Conservation (phyloP, 2,888 invertebrate species). For the Limenitis camilla region DNA sequence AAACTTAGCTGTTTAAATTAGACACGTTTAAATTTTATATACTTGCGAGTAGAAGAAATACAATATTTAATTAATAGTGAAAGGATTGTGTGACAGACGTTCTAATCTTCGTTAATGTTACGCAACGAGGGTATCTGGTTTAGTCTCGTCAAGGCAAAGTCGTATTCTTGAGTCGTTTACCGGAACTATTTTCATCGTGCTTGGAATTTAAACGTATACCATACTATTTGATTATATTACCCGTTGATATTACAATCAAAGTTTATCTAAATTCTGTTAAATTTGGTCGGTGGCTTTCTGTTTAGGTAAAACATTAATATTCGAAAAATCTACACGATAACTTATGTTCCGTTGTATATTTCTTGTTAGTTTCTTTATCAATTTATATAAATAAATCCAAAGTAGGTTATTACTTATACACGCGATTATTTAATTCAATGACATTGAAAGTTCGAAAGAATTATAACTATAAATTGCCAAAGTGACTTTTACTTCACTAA, state of each 20-base stretch:
- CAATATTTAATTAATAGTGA: conserved; percentile 7
- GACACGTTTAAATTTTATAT: neutral
- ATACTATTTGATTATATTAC: neutral
- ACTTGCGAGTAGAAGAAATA: neutral
- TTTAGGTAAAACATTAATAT: no score
- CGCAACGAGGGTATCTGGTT: neutral
- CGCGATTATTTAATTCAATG: neutral
- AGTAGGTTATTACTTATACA: neutral
- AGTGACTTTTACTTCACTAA: conserved; percentile 5
- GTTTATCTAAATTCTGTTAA: no score
- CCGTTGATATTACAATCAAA: no score
- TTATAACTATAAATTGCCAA: neutral
- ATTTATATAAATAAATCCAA: neutral
- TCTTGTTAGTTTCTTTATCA: no score
- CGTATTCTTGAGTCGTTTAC: neutral
- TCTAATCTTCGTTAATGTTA: conserved; percentile 3
- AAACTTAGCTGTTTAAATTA: no score
- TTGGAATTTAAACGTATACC: neutral
- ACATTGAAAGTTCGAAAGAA: conserved; percentile 9
- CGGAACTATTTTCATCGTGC: neutral
- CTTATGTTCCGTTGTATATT: no score
- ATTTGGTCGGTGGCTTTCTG: no score
- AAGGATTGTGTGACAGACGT: conserved; percentile 7
- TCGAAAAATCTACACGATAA: no score
- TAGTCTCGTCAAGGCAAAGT: neutral